Evolutionary conservation across 2,113 vertebrate species (phyloP).

Genomic region (Mustela nigripes): DNA sequence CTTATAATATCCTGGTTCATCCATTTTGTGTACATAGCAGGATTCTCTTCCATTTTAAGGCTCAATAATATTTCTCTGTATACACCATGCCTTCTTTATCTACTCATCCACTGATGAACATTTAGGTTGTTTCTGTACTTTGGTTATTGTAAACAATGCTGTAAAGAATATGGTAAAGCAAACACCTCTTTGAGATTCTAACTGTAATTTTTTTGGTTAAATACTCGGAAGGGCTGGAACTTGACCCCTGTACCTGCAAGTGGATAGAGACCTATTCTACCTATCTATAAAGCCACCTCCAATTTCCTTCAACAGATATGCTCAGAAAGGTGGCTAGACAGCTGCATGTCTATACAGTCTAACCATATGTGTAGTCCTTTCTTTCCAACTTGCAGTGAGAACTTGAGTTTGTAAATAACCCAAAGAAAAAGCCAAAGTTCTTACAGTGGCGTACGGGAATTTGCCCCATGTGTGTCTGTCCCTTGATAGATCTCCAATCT

Average conservation of each 20-base stretch:
- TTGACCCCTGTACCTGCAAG: not conserved
- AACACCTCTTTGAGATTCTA: not conserved
- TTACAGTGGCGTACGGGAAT: not conserved
- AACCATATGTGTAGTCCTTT: not conserved
- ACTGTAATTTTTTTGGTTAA: not conserved
- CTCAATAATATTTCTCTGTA: not conserved
- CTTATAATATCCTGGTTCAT: not conserved
- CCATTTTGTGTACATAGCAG: not conserved
- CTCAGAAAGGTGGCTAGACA: not conserved
- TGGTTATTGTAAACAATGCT: not conserved
- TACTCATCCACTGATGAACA: not conserved
- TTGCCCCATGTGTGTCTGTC: not conserved
- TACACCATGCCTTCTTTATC: not conserved
- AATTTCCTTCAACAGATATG: not conserved
- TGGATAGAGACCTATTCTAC: not conserved
- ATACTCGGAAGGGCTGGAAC: not conserved
- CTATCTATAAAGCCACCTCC: not conserved
- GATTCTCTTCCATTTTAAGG: not conserved
- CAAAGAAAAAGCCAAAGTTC: not conserved
- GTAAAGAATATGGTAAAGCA: not conserved
- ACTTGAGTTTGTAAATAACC: not conserved
- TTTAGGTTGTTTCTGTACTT: not conserved
- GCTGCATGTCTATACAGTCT: not conserved
- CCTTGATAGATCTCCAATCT: not conserved
- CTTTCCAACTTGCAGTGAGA: not conserved